Conservation (phyloP, 2,113 vertebrate species). For the Chlamydotis undulata region DNA sequence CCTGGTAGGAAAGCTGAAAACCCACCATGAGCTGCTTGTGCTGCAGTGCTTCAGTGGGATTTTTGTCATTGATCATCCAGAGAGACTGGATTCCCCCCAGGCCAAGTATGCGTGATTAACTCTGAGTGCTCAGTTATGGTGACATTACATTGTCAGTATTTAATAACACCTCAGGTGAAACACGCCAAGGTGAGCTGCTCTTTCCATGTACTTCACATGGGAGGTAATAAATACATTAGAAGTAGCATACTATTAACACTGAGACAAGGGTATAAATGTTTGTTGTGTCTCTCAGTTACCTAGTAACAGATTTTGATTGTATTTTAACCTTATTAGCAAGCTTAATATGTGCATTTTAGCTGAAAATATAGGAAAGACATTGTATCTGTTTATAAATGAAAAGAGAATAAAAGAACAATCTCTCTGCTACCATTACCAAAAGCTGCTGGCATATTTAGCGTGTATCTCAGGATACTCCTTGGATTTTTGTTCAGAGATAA, state of each 20-base stretch:
- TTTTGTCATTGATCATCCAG: background rate
- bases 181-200: slow-evolving; percentile 7
- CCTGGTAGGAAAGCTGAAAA: background rate
- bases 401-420: background rate
- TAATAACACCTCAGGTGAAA: slow-evolving; percentile 13
- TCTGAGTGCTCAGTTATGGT: background rate
- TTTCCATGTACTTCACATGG: slow-evolving; percentile 31
- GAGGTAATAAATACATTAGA: background rate
- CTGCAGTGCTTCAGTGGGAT: background rate
- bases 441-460: background rate
- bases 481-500: background rate
- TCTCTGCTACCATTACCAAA: background rate
- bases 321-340: background rate
- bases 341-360: background rate
- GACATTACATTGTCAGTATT: background rate
- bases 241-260: background rate
- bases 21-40: background rate
- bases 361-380: background rate
- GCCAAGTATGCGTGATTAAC: background rate
- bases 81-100: background rate
- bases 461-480: background rate
- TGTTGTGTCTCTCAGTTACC: slow-evolving; percentile 17
- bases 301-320: slow-evolving; percentile 20
- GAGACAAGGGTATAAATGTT: background rate
- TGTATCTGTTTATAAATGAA: background rate